A percentile compares a stretch with the other conserved stretches of the same genome.
phyloP scores from a whole-genome alignment of 2,113 vertebrate species.

The Tricholaema leucomelas region DNA sequence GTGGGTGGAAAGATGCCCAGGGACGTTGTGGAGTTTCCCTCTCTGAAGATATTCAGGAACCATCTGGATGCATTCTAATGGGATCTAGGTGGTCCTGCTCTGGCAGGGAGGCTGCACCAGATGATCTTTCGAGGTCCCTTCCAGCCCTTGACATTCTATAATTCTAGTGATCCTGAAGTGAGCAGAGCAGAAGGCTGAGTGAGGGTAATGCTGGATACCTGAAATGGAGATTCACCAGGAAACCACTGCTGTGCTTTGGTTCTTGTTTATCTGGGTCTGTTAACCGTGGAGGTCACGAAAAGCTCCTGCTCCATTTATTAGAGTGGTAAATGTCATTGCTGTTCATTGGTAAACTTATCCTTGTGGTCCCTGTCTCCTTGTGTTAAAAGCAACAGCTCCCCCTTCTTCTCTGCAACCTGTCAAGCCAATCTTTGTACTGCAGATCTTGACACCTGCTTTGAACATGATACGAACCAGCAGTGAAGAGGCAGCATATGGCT shows the following conservation, averaged over 20 bases:
- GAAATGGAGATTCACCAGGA: background rate
- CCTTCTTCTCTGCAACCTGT: background rate
- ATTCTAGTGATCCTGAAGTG: background rate
- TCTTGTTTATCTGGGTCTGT: background rate
- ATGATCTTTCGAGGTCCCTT: too few species aligned
- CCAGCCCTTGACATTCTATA: too few species aligned
- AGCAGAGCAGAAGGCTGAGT: background rate
- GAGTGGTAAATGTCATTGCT: background rate
- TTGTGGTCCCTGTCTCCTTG: background rate
- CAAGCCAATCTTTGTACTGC: background rate
- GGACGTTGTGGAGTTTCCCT: too few species aligned
- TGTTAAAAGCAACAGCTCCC: background rate
- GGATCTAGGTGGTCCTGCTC: too few species aligned
- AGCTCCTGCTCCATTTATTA: background rate
- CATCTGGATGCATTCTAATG: too few species aligned
- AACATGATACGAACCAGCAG: background rate
- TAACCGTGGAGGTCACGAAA: background rate
- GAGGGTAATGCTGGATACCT: background rate
- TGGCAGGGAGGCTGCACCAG: too few species aligned
- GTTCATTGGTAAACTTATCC: background rate
- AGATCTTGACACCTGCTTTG: background rate
- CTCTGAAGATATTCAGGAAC: too few species aligned
- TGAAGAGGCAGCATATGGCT: background rate
- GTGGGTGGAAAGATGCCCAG: too few species aligned
- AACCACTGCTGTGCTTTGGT: background rate